A percentile compares a stretch with the other conserved stretches of the same genome.
Evolutionary conservation across 2,113 vertebrate genomes (phyloP).

Genomic region (Accipiter virgatus): DNA sequence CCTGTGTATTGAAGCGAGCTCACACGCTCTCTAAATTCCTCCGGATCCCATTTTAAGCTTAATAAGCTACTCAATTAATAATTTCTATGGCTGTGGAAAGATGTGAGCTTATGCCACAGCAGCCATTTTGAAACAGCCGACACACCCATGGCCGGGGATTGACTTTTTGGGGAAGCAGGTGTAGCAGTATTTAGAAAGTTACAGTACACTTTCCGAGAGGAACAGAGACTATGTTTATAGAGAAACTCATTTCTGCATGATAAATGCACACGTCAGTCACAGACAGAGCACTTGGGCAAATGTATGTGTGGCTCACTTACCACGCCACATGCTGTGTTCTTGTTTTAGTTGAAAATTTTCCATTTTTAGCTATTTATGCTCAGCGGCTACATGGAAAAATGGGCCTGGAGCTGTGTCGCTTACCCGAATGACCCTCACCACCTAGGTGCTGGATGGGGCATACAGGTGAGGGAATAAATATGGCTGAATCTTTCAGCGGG

Average conservation of each 20-base stretch:
- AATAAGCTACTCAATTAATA: neutral
- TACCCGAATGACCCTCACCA: neutral
- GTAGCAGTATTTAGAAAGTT: neutral
- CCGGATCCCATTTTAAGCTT: neutral
- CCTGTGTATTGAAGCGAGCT: neutral
- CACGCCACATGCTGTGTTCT: neutral
- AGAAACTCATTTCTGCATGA: rapidly evolving
- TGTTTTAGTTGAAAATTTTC: neutral
- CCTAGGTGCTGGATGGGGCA: neutral
- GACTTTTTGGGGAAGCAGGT: neutral
- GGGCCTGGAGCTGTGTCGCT: neutral
- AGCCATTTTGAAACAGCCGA: neutral
- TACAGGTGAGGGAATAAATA: neutral
- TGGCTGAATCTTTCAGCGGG: neutral
- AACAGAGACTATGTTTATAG: neutral
- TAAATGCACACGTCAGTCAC: neutral
- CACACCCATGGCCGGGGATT: rapidly evolving
- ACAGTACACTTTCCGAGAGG: neutral
- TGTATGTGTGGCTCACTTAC: neutral
- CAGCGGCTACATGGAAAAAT: neutral
- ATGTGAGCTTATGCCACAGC: neutral
- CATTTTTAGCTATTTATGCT: neutral
- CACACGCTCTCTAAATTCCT: neutral
- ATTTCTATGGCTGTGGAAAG: neutral
- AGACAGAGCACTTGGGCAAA: neutral